Evolutionary conservation across 1,140 invertebrate genomes (phyloP).

Genomic region (Ceratoteleas bidentatus): DNA sequence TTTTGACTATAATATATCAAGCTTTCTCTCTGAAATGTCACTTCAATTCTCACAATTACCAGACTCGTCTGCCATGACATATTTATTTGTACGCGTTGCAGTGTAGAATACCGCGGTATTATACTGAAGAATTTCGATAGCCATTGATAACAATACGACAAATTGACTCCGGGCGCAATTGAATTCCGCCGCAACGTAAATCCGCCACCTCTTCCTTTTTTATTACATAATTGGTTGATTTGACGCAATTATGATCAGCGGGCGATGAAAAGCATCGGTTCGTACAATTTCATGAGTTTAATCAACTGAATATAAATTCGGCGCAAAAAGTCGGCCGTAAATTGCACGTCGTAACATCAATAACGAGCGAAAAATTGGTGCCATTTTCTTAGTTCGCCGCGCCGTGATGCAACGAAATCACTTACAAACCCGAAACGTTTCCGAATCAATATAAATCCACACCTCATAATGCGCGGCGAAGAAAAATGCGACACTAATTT

Average conservation of each 20-base stretch:
- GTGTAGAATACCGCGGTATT: conserved; percentile 50
- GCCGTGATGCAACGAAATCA: conserved; percentile 27
- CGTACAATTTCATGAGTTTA: conserved; percentile 1
- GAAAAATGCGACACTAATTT: background rate
- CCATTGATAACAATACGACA: conserved; percentile 64
- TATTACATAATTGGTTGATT: conserved; percentile 25
- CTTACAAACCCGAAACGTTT: conserved; percentile 25
- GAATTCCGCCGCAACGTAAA: conserved; percentile 52
- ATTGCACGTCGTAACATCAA: conserved; percentile 39
- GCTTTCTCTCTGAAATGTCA: conserved; percentile 71
- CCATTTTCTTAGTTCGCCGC: conserved; percentile 32
- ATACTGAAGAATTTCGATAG: conserved; percentile 63
- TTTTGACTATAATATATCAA: conserved; percentile 69
- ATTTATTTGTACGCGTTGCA: conserved; percentile 59
- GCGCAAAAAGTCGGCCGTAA: conserved; percentile 23
- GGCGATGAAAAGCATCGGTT: conserved; percentile 10
- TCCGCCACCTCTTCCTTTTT: conserved; percentile 33
- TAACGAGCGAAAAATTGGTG: conserved; percentile 37
- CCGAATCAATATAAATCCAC: conserved; percentile 42
- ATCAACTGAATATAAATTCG: conserved; percentile 32
- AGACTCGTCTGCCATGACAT: conserved; percentile 69
- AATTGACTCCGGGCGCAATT: conserved; percentile 54
- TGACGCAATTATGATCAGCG: conserved; percentile 23
- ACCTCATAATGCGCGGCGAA: conserved; percentile 17
- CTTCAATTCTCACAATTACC: conserved; percentile 70